These are phyloP conservation scores for Tricholaema leucomelas DNA, from an alignment of 2,113 vertebrate genomes.

Conservation along the genomic window DNA sequence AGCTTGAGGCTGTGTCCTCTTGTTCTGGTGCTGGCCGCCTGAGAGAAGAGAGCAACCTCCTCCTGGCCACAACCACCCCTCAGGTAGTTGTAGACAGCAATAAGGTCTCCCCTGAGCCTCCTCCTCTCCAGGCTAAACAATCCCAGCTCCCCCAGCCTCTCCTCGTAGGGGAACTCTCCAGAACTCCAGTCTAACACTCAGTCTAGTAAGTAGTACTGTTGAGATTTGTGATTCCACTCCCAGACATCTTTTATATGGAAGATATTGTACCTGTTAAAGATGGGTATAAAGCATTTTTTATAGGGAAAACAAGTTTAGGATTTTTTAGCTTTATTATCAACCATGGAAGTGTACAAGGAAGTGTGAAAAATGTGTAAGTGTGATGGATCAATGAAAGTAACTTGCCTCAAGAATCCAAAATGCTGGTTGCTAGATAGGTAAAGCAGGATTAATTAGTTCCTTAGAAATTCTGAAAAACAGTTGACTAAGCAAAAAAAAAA, in stretches of 20 bases:
- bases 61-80: too few species aligned
- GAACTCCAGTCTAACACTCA: neutral
- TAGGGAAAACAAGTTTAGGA: neutral
- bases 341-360: neutral
- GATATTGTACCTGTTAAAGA: neutral
- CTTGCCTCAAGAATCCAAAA: neutral
- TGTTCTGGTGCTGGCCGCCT: too few species aligned
- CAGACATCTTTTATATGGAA: neutral
- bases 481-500: neutral
- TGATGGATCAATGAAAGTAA: neutral
- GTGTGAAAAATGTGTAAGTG: neutral
- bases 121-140: too few species aligned
- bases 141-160: too few species aligned
- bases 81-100: too few species aligned
- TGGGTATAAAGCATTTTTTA: neutral
- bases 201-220: neutral
- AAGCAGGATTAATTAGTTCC: neutral
- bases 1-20: too few species aligned
- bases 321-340: neutral
- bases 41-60: too few species aligned
- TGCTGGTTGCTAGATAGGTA: neutral
- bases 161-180: too few species aligned
- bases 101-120: too few species aligned
- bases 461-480: neutral
- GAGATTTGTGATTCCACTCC: neutral